These are phyloP conservation scores for Pristis pectinata DNA, from an alignment of 2,797 vertebrate species.

Conservation along the genomic window DNA sequence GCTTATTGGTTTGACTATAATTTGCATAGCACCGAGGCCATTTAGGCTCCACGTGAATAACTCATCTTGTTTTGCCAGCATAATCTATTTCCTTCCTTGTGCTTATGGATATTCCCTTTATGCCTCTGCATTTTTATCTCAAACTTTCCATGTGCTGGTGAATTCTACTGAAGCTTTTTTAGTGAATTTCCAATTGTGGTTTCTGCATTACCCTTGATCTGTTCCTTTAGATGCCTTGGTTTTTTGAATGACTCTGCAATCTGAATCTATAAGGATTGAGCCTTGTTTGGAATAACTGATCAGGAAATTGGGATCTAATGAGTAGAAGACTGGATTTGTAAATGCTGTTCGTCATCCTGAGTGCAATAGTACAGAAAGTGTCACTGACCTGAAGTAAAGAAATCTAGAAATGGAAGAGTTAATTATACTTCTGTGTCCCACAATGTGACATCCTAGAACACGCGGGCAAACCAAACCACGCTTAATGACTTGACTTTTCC, in stretches of 20 bases:
- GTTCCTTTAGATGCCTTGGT: background rate
- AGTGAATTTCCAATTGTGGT: no score
- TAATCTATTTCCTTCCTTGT: background rate
- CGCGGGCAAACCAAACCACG: no score
- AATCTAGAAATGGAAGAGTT: no score
- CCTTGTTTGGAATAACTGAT: background rate
- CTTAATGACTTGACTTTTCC: no score
- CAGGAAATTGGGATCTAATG: background rate
- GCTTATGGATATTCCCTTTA: background rate
- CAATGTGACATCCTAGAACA: no score
- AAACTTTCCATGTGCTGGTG: background rate
- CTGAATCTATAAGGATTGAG: background rate
- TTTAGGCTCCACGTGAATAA: background rate
- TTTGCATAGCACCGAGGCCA: background rate
- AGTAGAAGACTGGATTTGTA: background rate
- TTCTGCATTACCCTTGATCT: no score
- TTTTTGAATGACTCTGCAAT: background rate
- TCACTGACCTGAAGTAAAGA: no score
- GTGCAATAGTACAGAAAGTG: background rate
- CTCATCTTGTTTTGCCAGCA: background rate
- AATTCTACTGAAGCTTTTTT: background rate
- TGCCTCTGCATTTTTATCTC: background rate
- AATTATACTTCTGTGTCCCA: no score
- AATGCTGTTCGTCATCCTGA: background rate
- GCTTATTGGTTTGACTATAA: background rate